Base-by-base conservation (phyloP, 2,113 vertebrate species). In the Aegithalos caudatus region DNA sequence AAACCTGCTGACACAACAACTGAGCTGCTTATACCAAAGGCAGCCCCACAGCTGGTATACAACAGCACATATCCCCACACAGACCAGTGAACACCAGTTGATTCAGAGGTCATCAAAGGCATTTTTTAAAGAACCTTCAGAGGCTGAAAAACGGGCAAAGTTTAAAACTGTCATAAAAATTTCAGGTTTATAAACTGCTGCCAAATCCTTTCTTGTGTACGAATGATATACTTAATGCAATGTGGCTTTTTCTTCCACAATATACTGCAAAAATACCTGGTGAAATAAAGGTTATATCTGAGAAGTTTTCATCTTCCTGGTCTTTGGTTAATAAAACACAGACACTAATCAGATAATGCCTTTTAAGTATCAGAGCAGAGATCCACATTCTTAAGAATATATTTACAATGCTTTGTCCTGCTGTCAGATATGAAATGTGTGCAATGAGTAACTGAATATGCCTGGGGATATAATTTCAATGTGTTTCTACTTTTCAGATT, bases 1-100 rank as follows among this genome's bases (percentile, higher is more conserved):
- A 70, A 90, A 86, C 92, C 29, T 83, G 94, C 93, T 96, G 90
- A 95, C 87, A 86, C 35, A 92, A 73, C 81, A 92, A 38, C 7
- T 38, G 64, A 80, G 44, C 66, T 73, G 51, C 74, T 89, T 50
- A 21, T 28, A 72, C 28, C 38, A 69, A 80, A 76, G 71, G 62
- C 87, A 77, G 67, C 38, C 77, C 80, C 82, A 47, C 91, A 81
- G 78, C 74, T 94, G 74, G 50, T 62, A 62, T 54, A 57, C 50
- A 82, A 76, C 47, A 69, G 48, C 65, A 56, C 14, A 40, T 37
- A 67, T 14, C 73, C 44, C 33, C 21, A 11, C 57, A 73, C 42
- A 82, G 45, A 69, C 19, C 67, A 61, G 31, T 40, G 54, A 87
- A 29, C 71, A 73, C 44, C 33, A 28, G 78, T 42, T 91, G 78